Conservation (phyloP, 2,113 vertebrate genomes). For the Gasterosteus aculeatus region DNA sequence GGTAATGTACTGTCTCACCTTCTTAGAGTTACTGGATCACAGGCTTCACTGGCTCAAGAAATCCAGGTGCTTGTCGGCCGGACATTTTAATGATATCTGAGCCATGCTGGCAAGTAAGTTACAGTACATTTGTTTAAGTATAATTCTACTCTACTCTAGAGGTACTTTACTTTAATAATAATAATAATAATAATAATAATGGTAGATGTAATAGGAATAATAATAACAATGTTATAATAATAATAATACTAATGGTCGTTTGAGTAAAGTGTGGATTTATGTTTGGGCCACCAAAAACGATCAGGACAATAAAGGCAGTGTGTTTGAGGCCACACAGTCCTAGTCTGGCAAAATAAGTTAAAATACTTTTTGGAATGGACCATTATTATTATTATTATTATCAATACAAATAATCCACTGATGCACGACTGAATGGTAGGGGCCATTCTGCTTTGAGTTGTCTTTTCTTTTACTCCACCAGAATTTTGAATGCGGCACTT, state of each 20-base stretch:
- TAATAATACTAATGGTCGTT: too few species aligned
- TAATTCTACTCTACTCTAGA: not conserved
- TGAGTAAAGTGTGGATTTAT: not conserved
- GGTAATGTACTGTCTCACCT: not conserved
- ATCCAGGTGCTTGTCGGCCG: not conserved
- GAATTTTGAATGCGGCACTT: not conserved
- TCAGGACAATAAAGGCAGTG: not conserved
- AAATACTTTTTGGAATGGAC: too few species aligned
- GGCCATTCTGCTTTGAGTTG: not conserved
- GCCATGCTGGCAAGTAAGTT: not conserved
- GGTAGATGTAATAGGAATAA: too few species aligned
- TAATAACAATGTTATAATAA: too few species aligned
- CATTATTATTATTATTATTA: not conserved
- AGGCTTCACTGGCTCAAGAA: not conserved
- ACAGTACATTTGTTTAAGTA: not conserved
- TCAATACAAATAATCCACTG: not conserved
- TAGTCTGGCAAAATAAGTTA: not conserved
- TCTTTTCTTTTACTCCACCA: not conserved
- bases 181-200: too few species aligned
- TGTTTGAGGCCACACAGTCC: too few species aligned
- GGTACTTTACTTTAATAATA: not conserved
- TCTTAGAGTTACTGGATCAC: conserved; percentile 7
- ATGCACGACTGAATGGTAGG: not conserved
- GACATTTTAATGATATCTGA: not conserved
- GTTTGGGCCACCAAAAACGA: not conserved